phyloP scores from a whole-genome alignment of 2,888 invertebrate genomes.

The Osmoderma eremita region DNA sequence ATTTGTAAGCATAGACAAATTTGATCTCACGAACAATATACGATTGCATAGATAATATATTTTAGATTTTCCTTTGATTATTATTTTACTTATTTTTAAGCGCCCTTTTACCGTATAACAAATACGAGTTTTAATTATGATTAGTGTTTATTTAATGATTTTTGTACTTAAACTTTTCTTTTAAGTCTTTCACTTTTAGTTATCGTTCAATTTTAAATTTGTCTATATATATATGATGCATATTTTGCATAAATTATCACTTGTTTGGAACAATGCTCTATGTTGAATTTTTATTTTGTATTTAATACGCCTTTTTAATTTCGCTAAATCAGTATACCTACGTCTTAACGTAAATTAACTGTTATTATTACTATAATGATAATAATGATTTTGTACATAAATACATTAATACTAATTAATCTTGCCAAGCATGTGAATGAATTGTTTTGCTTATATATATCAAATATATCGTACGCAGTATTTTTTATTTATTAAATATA shows the following conservation, averaged over 20 bases:
- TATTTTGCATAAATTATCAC: not conserved
- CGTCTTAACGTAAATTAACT: no score
- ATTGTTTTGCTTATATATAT: conserved; percentile 32
- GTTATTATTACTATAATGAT: no score
- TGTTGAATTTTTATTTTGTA: conserved; percentile 33
- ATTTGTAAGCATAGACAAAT: conserved; percentile 25
- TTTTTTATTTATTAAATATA: conserved; percentile 32
- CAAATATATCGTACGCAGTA: conserved; percentile 32
- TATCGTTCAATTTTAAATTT: conserved; percentile 16
- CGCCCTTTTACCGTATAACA: not conserved
- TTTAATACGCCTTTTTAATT: conserved; percentile 29
- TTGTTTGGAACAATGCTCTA: conserved; percentile 8
- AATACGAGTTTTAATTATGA: not conserved
- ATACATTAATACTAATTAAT: conserved; percentile 17
- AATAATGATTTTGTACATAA: no score
- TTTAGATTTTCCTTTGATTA: not conserved
- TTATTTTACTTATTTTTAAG: conserved; percentile 3
- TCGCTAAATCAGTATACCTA: no score
- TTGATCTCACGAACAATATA: conserved; percentile 28
- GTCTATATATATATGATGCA: conserved; percentile 13
- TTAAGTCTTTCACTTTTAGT: not conserved
- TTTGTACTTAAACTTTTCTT: conserved; percentile 9
- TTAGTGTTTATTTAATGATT: not conserved
- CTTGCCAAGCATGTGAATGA: conserved; percentile 42
- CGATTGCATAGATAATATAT: not conserved